These are phyloP conservation scores for Periparus ater DNA, from an alignment of 2,797 vertebrate genomes.

Conservation along the genomic window DNA sequence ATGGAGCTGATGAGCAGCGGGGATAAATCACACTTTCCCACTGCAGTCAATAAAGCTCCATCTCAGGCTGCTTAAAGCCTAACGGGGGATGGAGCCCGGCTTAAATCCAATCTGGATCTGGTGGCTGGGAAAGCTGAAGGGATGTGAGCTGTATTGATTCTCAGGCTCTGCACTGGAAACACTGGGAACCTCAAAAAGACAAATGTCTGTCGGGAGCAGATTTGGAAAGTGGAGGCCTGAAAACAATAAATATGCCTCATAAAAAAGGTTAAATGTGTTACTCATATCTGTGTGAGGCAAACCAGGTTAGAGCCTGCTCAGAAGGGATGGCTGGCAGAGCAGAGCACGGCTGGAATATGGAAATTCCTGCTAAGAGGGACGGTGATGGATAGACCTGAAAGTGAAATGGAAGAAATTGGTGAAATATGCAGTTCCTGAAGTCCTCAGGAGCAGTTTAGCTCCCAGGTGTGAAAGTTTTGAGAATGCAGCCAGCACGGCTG, in stretches of 20 bases:
- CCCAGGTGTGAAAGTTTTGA: background rate
- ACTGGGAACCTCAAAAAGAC: background rate
- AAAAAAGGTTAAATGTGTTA: conserved; percentile 35
- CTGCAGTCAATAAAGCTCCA: background rate
- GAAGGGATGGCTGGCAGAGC: background rate
- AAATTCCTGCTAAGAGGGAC: background rate
- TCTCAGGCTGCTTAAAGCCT: background rate
- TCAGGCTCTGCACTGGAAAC: background rate
- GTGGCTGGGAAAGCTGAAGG: background rate
- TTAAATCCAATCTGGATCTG: conserved; percentile 5
- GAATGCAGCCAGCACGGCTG: accelerated
- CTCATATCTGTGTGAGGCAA: background rate
- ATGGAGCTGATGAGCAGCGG: background rate
- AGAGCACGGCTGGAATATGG: background rate
- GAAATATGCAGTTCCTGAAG: background rate
- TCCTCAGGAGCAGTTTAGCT: background rate
- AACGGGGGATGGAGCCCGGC: background rate
- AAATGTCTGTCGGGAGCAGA: conserved; percentile 1
- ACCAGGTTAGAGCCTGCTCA: background rate
- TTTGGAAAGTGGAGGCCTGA: background rate
- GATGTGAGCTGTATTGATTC: background rate
- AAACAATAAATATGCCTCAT: conserved; percentile 25
- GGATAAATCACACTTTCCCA: conserved; percentile 23
- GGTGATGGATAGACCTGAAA: conserved; percentile 6
- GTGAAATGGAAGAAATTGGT: background rate